These are phyloP conservation scores for Heterochromis multidens DNA, from an alignment of 2,113 vertebrate genomes.

Conservation along the genomic window DNA sequence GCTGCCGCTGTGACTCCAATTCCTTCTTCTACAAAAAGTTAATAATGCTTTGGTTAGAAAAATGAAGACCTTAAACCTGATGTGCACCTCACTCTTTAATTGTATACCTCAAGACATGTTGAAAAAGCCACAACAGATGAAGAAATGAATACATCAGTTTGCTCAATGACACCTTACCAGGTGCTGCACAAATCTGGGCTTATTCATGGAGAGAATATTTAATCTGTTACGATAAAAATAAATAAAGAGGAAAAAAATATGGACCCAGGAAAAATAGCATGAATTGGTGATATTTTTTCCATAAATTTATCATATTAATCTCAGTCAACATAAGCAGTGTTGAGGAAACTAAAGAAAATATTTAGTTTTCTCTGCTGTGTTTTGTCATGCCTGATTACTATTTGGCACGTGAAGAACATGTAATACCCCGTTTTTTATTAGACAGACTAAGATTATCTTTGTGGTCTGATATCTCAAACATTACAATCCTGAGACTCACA, in stretches of 20 bases:
- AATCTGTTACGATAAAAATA: background rate
- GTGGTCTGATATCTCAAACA: too few relatives aligned
- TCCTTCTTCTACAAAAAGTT: constrained; percentile 65
- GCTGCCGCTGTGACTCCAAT: constrained; percentile 72
- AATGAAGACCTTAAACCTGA: background rate
- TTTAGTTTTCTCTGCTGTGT: background rate
- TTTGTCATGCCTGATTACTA: background rate
- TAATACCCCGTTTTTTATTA: too few relatives aligned
- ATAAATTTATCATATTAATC: background rate
- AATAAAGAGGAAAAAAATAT: background rate
- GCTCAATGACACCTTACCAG: background rate
- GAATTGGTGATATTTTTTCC: background rate
- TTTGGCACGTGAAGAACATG: too few relatives aligned
- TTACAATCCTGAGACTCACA: too few relatives aligned
- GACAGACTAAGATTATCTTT: too few relatives aligned
- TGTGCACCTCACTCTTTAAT: background rate
- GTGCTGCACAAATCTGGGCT: background rate
- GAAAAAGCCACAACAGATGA: background rate
- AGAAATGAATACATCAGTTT: background rate
- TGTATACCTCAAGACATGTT: background rate
- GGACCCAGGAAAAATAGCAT: background rate
- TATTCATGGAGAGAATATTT: background rate
- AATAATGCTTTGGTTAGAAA: background rate
- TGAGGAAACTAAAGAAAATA: too few relatives aligned
- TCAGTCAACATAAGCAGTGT: background rate